These are phyloP conservation scores for Knipowitschia caucasica DNA, from an alignment of 2,797 vertebrate species.

Conservation along the genomic window DNA sequence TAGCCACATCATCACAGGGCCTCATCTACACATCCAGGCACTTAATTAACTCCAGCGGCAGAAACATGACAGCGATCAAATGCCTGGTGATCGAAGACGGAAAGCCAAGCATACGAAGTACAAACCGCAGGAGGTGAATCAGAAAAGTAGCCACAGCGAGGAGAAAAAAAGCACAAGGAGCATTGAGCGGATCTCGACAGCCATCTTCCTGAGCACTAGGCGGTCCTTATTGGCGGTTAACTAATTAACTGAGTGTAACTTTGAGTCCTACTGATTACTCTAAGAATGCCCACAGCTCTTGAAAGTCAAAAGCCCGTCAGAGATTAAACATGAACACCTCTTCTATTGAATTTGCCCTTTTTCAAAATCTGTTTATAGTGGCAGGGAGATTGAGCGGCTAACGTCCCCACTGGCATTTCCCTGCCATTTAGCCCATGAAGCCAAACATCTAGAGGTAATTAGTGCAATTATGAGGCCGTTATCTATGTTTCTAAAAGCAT, in stretches of 20 bases:
- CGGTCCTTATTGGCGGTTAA: conserved; percentile 31
- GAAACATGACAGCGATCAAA: conserved; percentile 17
- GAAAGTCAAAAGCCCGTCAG: conserved; percentile 25
- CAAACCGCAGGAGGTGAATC: conserved; percentile 15
- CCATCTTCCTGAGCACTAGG: conserved; percentile 32
- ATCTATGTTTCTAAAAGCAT: conserved; percentile 46
- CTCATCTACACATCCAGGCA: conserved; percentile 27
- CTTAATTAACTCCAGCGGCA: conserved; percentile 62
- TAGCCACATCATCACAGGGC: conserved; percentile 31
- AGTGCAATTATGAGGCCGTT: conserved; percentile 57
- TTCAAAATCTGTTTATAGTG: conserved; percentile 51
- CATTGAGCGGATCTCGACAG: conserved; percentile 22
- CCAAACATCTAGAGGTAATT: conserved; percentile 54
- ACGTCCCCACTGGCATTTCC: conserved; percentile 55
- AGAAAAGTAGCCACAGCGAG: conserved; percentile 11
- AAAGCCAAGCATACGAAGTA: neutral
- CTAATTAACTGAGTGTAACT: conserved; percentile 44
- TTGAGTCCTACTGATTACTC: conserved; percentile 48
- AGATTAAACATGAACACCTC: conserved; percentile 26
- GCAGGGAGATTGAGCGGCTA: conserved; percentile 28
- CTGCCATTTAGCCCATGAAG: conserved; percentile 61
- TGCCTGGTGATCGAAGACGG: conserved; percentile 5
- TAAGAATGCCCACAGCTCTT: conserved; percentile 25
- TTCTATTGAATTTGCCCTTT: conserved; percentile 54
- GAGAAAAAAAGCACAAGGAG: conserved; percentile 25